A percentile compares a stretch with the other conserved stretches of the same genome.
phyloP scores from a whole-genome alignment of 2,113 vertebrate genomes.

The Odocoileus virginianus region DNA sequence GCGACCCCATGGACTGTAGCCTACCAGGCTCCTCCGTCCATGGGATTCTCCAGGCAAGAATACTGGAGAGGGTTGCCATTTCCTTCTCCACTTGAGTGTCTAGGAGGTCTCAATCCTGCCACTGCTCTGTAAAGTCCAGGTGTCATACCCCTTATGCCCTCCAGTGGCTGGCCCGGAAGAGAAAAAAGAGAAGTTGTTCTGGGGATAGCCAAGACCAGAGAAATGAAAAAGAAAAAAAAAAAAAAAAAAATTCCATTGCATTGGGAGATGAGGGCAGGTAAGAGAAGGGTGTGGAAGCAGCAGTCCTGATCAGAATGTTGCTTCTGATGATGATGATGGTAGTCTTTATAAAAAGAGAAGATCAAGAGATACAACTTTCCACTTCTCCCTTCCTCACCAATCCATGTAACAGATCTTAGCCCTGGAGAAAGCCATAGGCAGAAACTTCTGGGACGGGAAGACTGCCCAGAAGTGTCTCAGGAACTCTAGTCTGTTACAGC shows the following conservation, averaged over 20 bases:
- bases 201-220: not conserved
- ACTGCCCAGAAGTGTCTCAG: not conserved
- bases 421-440: not conserved
- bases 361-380: not conserved
- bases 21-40: too few relatives aligned
- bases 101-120: not conserved
- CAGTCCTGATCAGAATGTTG: not conserved
- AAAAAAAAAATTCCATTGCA: not conserved
- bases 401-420: not conserved
- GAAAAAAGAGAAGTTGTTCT: not conserved
- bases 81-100: too few relatives aligned
- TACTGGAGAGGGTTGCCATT: too few relatives aligned
- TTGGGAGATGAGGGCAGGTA: not conserved
- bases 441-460: not conserved
- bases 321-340: not conserved
- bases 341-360: not conserved
- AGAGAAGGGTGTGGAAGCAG: not conserved
- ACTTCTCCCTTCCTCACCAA: not conserved
- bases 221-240: not conserved
- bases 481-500: fast-evolving
- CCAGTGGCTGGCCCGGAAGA: not conserved
- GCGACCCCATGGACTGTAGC: too few relatives aligned
- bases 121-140: not conserved
- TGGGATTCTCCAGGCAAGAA: too few relatives aligned
- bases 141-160: not conserved